Percentiles rank a stretch among this genome's conserved stretches.
Evolutionary conservation across 2,888 invertebrate genomes (phyloP).

Genomic region (Dasysyrphus tricinctus): DNA sequence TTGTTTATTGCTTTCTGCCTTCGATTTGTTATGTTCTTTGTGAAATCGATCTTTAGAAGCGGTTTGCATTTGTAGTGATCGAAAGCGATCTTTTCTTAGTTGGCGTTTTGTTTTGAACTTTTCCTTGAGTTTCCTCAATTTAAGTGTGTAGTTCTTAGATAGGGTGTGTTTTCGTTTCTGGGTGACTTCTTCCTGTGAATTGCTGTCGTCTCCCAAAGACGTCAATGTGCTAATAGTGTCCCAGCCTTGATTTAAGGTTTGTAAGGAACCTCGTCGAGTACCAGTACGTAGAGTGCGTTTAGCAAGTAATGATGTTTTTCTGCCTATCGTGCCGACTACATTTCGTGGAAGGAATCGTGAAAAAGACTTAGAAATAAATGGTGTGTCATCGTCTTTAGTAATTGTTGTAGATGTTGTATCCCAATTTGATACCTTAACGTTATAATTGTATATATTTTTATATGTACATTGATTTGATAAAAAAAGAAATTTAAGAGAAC

Average conservation of each 20-base stretch:
- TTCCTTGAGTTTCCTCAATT: neutral
- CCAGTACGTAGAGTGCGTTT: neutral
- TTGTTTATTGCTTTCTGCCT: neutral
- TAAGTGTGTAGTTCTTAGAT: conserved; percentile 5
- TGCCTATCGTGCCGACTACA: neutral
- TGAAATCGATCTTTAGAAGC: neutral
- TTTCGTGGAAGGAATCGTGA: neutral
- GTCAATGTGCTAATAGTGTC: neutral
- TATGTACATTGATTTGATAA: neutral
- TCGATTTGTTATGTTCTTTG: conserved; percentile 6
- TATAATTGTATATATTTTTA: neutral
- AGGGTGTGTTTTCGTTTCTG: neutral
- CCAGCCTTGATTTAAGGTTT: neutral
- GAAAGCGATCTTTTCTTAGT: neutral
- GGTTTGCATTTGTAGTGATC: neutral
- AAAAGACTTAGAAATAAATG: neutral
- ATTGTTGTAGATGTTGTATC: neutral
- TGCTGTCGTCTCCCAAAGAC: neutral
- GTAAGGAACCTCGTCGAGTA: neutral
- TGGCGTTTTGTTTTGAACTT: conserved; percentile 6
- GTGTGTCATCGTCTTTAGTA: no score
- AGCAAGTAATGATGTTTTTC: neutral
- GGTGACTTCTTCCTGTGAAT: neutral
- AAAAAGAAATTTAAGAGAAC: neutral
- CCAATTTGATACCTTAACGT: neutral